Evolutionary conservation across 2,113 vertebrate species (phyloP), one percentile per base, ranked within the genome.

Genomic region (Indicator maculatus): DNA sequence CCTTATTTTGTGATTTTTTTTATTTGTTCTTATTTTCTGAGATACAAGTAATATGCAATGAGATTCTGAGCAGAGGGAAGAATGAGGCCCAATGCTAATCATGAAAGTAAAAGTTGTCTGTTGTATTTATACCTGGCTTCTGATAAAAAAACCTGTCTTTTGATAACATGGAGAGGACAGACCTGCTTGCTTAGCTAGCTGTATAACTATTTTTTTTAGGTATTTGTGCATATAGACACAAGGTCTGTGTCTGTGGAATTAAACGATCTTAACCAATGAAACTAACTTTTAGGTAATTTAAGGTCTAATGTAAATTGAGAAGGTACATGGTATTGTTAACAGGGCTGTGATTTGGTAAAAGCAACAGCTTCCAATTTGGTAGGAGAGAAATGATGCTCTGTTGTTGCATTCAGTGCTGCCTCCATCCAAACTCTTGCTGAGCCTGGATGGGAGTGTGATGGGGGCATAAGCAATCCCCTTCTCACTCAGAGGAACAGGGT

Each of bases 341-440:
- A 82, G 47, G 61, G 24, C 38, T 2, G 0, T 66, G 17, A 45
- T 44, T 85, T 74, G 45, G 52, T 60, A 64, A 60, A 50, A 50
- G 82, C 30, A 70, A 4, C 8, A 8, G 21, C 28, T 56, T 5
- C 4, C 5, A 4, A 52, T 38, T 41, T n/a, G 27, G 24, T 6
- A 44, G 47, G 47, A 50, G 21, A 23, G 47, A 55, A 81, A 31
- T 1, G 0, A 21, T 38, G 26, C n/a, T 77, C 14, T 33, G 15
- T 30, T 33, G n/a, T 9, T 12, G n/a, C 1, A 1, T 19, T 14
- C 24, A 12, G 16, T 3, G 38, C 10, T 27, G 19, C 8, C 28
- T 50, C 36, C 12, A 3, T 76, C 21, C 24, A 3, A 26, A 8
- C 9, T 24, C 24, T 39, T 0, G 0, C 27, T 27, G 58, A 31